A percentile compares a stretch with the other conserved stretches of the same genome.
These are phyloP conservation scores for Tachyglossus aculeatus DNA, from an alignment of 2,797 vertebrate species.

Conservation along the genomic window DNA sequence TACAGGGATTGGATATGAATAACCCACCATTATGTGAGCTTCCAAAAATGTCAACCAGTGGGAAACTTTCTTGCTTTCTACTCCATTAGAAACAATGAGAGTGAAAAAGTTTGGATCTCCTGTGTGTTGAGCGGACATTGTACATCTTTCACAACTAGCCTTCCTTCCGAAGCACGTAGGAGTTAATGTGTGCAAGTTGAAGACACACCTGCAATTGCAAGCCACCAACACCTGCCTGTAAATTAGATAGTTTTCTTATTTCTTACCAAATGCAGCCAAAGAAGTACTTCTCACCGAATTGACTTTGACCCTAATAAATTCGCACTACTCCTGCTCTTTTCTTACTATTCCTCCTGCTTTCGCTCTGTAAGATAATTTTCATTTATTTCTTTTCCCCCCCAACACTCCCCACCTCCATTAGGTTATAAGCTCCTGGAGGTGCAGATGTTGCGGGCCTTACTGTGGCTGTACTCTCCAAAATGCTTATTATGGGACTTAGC, in stretches of 20 bases:
- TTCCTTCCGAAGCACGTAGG: not conserved
- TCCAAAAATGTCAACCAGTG: slow-evolving; percentile 52
- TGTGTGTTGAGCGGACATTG: not conserved
- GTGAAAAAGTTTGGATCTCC: not conserved
- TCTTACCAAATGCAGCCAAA: not conserved
- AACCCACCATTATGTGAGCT: slow-evolving; percentile 47
- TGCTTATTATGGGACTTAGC: too few relatives aligned
- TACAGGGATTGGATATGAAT: slow-evolving; percentile 39
- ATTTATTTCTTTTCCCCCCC: too few relatives aligned
- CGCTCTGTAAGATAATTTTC: too few relatives aligned
- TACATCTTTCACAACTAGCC: not conserved
- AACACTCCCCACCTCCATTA: too few relatives aligned
- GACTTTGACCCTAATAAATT: too few relatives aligned
- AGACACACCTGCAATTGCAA: not conserved
- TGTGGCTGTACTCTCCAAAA: too few relatives aligned
- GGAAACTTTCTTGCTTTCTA: slow-evolving; percentile 36
- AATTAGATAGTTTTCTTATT: not conserved
- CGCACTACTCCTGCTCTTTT: too few relatives aligned
- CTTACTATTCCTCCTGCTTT: too few relatives aligned
- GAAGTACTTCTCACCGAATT: too few relatives aligned
- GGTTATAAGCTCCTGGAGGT: too few relatives aligned
- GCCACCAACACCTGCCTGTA: not conserved
- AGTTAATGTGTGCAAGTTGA: not conserved
- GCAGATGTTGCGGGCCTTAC: too few relatives aligned
- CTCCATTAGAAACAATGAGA: not conserved